phyloP scores from a whole-genome alignment of 2,113 vertebrate species.

The Promerops cafer region DNA sequence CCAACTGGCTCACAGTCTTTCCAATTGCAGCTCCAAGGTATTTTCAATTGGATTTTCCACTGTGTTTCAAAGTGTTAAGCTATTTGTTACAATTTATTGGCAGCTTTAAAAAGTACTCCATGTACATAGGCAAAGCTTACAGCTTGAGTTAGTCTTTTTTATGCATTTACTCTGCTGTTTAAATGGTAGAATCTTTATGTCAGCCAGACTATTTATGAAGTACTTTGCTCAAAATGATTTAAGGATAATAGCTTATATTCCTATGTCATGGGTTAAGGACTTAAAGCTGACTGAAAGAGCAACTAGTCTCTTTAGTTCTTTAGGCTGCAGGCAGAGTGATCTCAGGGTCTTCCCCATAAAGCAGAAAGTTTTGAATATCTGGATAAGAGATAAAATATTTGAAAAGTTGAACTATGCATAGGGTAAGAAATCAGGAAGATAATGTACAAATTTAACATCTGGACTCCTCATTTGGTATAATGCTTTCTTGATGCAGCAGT shows the following conservation, averaged over 20 bases:
- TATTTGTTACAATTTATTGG: not conserved
- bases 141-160: not conserved
- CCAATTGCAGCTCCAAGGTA: not conserved
- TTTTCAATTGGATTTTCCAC: slow-evolving; percentile 37
- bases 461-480: slow-evolving; percentile 51
- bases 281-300: not conserved
- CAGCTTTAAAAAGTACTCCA: not conserved
- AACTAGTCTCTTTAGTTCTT: not conserved
- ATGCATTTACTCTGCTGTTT: not conserved
- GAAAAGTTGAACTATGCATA: not conserved
- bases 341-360: not conserved
- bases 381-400: slow-evolving; percentile 27
- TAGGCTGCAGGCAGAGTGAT: not conserved
- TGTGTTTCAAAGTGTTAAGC: not conserved
- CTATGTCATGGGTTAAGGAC: not conserved
- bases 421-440: slow-evolving; percentile 40
- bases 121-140: not conserved
- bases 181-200: not conserved
- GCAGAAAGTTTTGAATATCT: not conserved
- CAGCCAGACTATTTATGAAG: slow-evolving; percentile 23
- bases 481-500: slow-evolving; percentile 10
- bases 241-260: not conserved
- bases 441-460: slow-evolving; percentile 66
- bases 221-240: not conserved
- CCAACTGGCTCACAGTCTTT: not conserved